Percentiles rank a stretch among this genome's conserved stretches.
phyloP scores from a whole-genome alignment of 2,888 invertebrate species.

The Timema podura region DNA sequence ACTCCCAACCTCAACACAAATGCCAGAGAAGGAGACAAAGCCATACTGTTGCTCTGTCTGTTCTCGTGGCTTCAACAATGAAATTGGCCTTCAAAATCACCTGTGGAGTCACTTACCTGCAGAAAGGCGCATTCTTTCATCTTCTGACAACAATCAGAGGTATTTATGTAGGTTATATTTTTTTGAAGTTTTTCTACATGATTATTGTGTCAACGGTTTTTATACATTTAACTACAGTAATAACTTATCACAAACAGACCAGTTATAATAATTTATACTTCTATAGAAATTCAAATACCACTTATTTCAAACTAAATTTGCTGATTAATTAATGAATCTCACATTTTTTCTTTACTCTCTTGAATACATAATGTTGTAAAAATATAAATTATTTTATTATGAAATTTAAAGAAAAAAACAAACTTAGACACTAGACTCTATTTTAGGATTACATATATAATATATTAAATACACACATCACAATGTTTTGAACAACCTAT shows the following conservation, averaged over 20 bases:
- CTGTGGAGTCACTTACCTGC: slow-evolving; percentile 54
- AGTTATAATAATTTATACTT: neutral
- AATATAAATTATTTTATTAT: neutral
- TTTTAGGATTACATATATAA: too few species aligned
- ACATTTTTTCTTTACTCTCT: too few species aligned
- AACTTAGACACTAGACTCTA: neutral
- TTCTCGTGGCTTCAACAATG: slow-evolving; percentile 52
- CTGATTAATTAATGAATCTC: too few species aligned
- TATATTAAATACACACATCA: too few species aligned
- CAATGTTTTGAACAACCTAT: too few species aligned
- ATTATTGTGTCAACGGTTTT: too few species aligned
- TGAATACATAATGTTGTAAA: neutral
- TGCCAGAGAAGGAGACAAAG: slow-evolving; percentile 39
- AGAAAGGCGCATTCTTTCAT: slow-evolving; percentile 41
- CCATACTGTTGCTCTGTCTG: slow-evolving; percentile 54
- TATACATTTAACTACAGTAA: neutral
- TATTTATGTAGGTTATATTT: slow-evolving; percentile 23
- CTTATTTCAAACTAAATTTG: too few species aligned
- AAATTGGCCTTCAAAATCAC: slow-evolving; percentile 59
- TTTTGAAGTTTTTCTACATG: too few species aligned
- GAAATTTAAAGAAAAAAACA: slow-evolving; percentile 14
- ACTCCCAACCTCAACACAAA: slow-evolving; percentile 8
- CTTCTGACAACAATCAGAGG: slow-evolving; percentile 35
- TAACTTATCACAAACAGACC: neutral
- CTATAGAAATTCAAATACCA: neutral